Conservation (phyloP, 2,113 vertebrate species). For the Vulpes lagopus region DNA sequence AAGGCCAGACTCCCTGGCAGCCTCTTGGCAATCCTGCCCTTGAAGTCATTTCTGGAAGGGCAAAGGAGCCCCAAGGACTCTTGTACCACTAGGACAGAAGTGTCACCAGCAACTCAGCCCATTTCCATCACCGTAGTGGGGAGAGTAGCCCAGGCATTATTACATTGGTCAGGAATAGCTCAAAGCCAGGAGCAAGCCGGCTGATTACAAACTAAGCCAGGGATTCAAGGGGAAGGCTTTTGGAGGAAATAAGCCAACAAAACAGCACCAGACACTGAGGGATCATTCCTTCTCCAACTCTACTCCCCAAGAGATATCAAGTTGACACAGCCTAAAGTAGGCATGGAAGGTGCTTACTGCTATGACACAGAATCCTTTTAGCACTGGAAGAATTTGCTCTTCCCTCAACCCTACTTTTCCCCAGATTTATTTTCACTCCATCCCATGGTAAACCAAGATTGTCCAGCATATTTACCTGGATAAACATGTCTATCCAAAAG, state of each 20-base stretch:
- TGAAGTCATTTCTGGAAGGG: slow-evolving; percentile 57
- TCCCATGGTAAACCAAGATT: not conserved
- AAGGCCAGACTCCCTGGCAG: slow-evolving; percentile 2
- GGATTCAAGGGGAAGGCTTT: not conserved
- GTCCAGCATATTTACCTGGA: not conserved
- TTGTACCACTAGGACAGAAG: not conserved
- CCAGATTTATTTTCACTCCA: not conserved
- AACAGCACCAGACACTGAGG: not conserved
- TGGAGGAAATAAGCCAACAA: slow-evolving; percentile 17
- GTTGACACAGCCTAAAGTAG: not conserved
- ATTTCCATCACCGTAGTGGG: slow-evolving; percentile 32
- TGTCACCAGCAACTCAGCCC: slow-evolving; percentile 36
- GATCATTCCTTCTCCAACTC: not conserved
- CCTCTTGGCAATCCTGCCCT: slow-evolving; percentile 41
- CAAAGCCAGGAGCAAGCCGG: slow-evolving; percentile 22
- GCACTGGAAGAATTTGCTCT: not conserved
- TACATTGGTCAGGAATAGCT: slow-evolving; percentile 37
- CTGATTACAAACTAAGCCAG: not conserved
- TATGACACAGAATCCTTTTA: not conserved
- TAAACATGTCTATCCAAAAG: not conserved
- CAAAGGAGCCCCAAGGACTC: not conserved
- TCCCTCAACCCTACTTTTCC: not conserved
- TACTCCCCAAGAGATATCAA: not conserved
- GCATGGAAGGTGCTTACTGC: not conserved
- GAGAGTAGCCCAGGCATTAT: not conserved